A percentile compares a stretch with the other conserved stretches of the same genome.
Conservation (phyloP, 2,888 invertebrate genomes). For the Macrosoma leucophasiata region DNA sequence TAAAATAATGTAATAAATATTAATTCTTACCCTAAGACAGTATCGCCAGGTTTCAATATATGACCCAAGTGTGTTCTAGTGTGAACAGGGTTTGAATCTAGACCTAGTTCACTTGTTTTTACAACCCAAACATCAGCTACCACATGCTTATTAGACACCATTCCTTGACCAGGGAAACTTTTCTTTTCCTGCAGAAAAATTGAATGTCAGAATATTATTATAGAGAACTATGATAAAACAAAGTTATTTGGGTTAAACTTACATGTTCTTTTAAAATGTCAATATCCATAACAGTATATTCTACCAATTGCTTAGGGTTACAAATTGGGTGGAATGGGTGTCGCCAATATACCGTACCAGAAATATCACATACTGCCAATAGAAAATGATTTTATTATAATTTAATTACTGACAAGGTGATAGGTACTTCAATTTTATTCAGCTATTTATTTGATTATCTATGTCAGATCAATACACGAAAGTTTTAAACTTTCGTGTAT, state of each 20-base stretch:
- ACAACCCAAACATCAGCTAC: conserved; percentile 96
- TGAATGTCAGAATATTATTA: not conserved
- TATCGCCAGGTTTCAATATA: conserved; percentile 93
- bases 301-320: conserved; percentile 91
- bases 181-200: conserved; percentile 78
- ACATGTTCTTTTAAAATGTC: conserved; percentile 82
- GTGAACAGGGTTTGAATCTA: conserved; percentile 87
- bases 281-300: conserved; percentile 96
- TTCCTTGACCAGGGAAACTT: conserved; percentile 91
- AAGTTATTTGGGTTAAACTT: conserved; percentile 30
- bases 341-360: conserved; percentile 87
- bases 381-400: conserved; percentile 1
- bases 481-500: no score
- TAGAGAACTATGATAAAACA: not conserved
- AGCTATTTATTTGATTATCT: no score
- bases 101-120: conserved; percentile 88
- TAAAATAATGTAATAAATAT: no score
- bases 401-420: not conserved
- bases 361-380: conserved; percentile 88
- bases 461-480: no score
- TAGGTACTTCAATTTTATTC: conserved; percentile 1
- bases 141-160: conserved; percentile 89
- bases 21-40: conserved; percentile 89
- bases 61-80: conserved; percentile 96
- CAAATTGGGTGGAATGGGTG: conserved; percentile 91